Evolutionary conservation across 2,797 vertebrate genomes (phyloP).

Genomic region (Melopsittacus undulatus): DNA sequence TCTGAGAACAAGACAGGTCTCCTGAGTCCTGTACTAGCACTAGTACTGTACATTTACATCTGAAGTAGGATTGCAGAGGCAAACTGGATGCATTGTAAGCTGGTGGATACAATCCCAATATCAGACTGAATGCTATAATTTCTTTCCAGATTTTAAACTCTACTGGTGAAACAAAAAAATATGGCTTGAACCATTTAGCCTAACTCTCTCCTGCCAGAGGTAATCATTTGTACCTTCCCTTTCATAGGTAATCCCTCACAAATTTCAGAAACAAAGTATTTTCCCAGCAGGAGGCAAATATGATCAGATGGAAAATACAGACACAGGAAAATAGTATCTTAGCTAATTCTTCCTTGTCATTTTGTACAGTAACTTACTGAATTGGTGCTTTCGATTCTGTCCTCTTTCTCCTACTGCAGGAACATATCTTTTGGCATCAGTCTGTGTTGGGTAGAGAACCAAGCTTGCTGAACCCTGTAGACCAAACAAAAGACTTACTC

Average conservation of each 20-base stretch:
- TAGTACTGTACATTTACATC: background rate
- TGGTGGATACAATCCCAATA: background rate
- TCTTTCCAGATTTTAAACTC: background rate
- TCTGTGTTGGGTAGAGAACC: background rate
- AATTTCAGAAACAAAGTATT: background rate
- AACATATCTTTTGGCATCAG: background rate
- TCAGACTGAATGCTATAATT: background rate
- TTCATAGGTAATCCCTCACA: background rate
- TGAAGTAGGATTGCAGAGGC: background rate
- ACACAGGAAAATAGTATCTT: background rate
- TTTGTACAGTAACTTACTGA: background rate
- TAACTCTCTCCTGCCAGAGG: background rate
- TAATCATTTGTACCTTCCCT: background rate
- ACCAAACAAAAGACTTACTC: background rate
- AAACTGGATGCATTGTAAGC: background rate
- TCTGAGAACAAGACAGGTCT: background rate
- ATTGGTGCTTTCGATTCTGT: background rate
- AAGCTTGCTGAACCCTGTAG: background rate
- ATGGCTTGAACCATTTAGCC: background rate
- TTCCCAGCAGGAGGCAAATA: background rate
- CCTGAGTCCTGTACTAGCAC: background rate
- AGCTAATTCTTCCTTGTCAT: background rate
- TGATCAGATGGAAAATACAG: background rate
- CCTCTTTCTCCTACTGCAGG: background rate
- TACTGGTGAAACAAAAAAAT: background rate